These are phyloP conservation scores for Erebia aethiops DNA, from an alignment of 2,888 invertebrate species.

Conservation along the genomic window DNA sequence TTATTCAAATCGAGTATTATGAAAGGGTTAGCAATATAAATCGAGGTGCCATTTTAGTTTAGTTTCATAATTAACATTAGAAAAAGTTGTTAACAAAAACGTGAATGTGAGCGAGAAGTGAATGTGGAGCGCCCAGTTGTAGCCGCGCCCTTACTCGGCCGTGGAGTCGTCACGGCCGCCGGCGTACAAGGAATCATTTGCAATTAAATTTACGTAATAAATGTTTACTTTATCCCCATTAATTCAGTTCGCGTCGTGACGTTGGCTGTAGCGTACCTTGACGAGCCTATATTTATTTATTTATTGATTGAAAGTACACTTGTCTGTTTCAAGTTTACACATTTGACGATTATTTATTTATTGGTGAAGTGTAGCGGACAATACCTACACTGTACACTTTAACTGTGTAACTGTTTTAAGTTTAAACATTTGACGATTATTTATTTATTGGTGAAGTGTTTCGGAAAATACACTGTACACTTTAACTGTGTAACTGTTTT, in stretches of 20 bases:
- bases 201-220: constrained; percentile 73
- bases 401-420: not conserved
- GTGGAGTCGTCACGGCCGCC: constrained; percentile 54
- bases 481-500: not conserved
- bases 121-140: constrained; percentile 24
- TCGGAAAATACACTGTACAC: too few species aligned
- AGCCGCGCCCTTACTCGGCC: constrained; percentile 29
- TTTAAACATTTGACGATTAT: not conserved
- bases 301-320: constrained; percentile 2
- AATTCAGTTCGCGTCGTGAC: constrained; percentile 59
- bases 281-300: constrained; percentile 23
- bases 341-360: not conserved
- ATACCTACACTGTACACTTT: too few species aligned
- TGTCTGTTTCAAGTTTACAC: not conserved
- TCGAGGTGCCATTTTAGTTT: too few species aligned
- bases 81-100: too few species aligned
- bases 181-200: constrained; percentile 68
- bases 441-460: constrained; percentile 6
- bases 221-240: constrained; percentile 60
- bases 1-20: too few species aligned
- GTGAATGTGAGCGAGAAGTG: too few species aligned
- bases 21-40: too few species aligned
- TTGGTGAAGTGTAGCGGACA: not conserved
- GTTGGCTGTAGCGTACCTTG: constrained; percentile 46
- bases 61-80: too few species aligned